Evolutionary conservation across 1,140 invertebrate genomes (phyloP), one percentile per base, ranked within the genome.

Genomic region (Glossosoma conforme): DNA sequence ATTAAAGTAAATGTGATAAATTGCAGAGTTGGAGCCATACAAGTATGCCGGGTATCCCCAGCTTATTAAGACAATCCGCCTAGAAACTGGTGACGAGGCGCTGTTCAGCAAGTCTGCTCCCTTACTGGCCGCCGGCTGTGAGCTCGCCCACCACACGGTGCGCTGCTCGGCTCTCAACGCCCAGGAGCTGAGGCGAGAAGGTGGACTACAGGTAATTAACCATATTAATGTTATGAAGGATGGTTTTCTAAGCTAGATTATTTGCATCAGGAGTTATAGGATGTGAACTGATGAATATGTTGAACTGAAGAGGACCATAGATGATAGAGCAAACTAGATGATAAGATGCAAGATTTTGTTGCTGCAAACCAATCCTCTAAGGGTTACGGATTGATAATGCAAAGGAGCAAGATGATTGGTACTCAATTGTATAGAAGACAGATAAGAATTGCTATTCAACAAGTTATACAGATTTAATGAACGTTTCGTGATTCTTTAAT

Each of bases 31-130:
- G 22, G 81, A 90, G 51, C 94, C 93, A 2, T 99, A 98, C 75
- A 99, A 99, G 70, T 99, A 99, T 74, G 93, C 97, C 38, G 97
- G 97, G 3, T 99, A 99, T 76, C 91, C 91, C 0, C 95, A 97
- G 75, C 75, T 99, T 8, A 92, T 99, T 21, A 93, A 94, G 70
- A 99, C 96, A 0, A 94, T 99, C 44, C 80, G 86, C 62, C 72
- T 97, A 63, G 96, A 99, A 75, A 92, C 93, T 0, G 82, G 85
- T 22, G 95, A 98, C 63, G 93, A 97, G 42, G 79, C 85, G 54
- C 72, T 99, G 52, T 99, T 99, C 75, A 90, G 83, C 36, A 96
- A 92, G 70, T 81, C 85, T 22, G 86, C 86, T 1, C 86, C 89
- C 17, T 70, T 99, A 14, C 70, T 99, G 54, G 83, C 87, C 3